Percentiles rank a stretch among this genome's conserved stretches.
Conservation (phyloP, 2,113 vertebrate species). For the Megaleporinus macrocephalus region DNA sequence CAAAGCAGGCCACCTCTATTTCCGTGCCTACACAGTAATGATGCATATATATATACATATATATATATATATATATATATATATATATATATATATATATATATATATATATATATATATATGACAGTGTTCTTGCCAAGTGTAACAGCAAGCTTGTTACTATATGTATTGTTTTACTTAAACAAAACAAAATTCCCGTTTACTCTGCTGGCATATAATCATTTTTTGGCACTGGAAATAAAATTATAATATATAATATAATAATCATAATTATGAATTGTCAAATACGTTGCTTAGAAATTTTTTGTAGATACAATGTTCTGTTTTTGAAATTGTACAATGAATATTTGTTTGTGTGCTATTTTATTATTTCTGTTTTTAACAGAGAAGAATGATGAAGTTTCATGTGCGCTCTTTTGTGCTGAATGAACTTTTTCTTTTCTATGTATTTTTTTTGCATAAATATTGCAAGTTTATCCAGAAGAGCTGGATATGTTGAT, state of each 20-base stretch:
- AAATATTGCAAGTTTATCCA: not conserved
- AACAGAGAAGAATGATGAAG: not conserved
- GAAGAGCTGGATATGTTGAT: not conserved
- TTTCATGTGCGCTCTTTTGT: not conserved
- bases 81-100: too few species aligned
- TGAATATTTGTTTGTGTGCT: not conserved
- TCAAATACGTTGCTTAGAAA: not conserved
- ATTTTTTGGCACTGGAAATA: not conserved
- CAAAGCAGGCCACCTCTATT: not conserved
- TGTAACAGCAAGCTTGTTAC: constrained; percentile 3
- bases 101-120: too few species aligned
- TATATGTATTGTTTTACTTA: not conserved
- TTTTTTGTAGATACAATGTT: not conserved
- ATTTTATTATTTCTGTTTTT: not conserved
- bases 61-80: too few species aligned
- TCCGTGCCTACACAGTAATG: not conserved
- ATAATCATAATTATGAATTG: not conserved
- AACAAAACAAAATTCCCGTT: not conserved
- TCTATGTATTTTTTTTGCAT: not conserved
- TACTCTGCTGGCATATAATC: not conserved
- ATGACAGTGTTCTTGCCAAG: not conserved
- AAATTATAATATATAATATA: too few species aligned
- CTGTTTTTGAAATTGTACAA: not conserved
- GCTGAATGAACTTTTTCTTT: not conserved
- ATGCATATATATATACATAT: not conserved